A percentile compares a stretch with the other conserved stretches of the same genome.
phyloP scores from a whole-genome alignment of 1,140 invertebrate genomes.

The Phenacoccus solenopsis region DNA sequence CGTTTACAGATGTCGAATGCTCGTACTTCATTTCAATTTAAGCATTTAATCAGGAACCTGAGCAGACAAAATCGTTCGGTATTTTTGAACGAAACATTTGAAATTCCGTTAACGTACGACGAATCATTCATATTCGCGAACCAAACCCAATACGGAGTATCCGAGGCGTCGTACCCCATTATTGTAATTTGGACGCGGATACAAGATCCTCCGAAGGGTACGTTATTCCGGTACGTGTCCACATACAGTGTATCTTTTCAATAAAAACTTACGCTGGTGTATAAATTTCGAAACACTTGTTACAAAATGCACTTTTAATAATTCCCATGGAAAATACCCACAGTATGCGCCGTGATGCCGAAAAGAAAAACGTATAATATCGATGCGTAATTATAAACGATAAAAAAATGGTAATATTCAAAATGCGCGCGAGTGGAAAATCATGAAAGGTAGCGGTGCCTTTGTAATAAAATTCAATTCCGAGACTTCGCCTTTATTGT shows the following conservation, averaged over 20 bases:
- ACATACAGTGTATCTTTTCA: not conserved
- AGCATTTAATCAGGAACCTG: no score
- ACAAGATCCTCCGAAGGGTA: not conserved
- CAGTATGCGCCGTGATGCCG: not conserved
- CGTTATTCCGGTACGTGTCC: not conserved
- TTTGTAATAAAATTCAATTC: constrained; percentile 18
- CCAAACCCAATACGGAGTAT: not conserved
- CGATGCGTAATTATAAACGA: constrained; percentile 12
- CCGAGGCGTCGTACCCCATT: not conserved
- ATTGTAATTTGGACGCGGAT: not conserved
- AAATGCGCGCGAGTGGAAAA: constrained; percentile 13
- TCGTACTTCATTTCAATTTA: no score
- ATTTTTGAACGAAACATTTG: not conserved
- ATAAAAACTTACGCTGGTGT: not conserved
- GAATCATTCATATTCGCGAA: not conserved
- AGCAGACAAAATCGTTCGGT: no score
- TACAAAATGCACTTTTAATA: not conserved
- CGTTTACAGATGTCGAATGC: no score
- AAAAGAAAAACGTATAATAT: not conserved
- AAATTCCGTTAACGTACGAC: not conserved
- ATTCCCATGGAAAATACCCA: not conserved
- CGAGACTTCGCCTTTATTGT: constrained; percentile 8
- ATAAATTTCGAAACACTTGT: not conserved
- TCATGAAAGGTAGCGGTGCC: constrained; percentile 6
- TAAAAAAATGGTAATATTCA: constrained; percentile 11